Base-by-base conservation (phyloP, 2,888 invertebrate genomes). In the Arrhopalites spinosus region DNA sequence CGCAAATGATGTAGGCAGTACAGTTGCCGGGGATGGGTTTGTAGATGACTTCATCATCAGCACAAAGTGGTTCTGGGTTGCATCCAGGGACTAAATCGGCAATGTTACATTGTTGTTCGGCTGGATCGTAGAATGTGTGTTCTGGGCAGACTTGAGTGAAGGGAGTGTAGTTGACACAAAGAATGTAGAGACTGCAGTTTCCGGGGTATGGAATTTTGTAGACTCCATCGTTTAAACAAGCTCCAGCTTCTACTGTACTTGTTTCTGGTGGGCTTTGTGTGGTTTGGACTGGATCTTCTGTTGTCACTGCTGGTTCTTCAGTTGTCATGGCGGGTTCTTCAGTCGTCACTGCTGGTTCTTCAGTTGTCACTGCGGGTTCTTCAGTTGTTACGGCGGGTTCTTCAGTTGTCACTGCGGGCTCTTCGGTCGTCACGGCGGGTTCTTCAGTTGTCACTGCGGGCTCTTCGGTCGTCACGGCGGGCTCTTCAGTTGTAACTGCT, bases 11-110 rank as follows among this genome's bases (percentile, higher is more conserved):
- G 43, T 20, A 67, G 23, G 43, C 43, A 43, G 43, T 43, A 43
- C 67, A 67, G 23, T 67, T 67, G 8, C 67, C 67, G 1, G 67
- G 13, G 43, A 67, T 30, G 1, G 67, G 67, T 43, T 67, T 67
- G 7, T 20, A 67, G 2, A 23, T 5, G 3, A 67, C 20, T 15
- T 43, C 43, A 43, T 36, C 43, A 7, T 2, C 67, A 20, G 8
- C 45, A 43, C 67, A 67, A 11, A 67, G 30, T n/a, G 63, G 29
- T 11, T 13, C 63, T 5, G 7, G 7, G 1, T 23, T 1, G 25
- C 68, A 68, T 1, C 17, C 45, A 23, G 30, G 36, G 1, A 68
- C 68, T 17, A 7, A 7, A 45, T 47, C 50, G 17, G 45, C 68
- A 1, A 47, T 2, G 25, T 68, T 68, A 47, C 68, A 68, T 7